These are phyloP conservation scores for Zalophus californianus DNA, from an alignment of 2,797 vertebrate species.

Conservation along the genomic window DNA sequence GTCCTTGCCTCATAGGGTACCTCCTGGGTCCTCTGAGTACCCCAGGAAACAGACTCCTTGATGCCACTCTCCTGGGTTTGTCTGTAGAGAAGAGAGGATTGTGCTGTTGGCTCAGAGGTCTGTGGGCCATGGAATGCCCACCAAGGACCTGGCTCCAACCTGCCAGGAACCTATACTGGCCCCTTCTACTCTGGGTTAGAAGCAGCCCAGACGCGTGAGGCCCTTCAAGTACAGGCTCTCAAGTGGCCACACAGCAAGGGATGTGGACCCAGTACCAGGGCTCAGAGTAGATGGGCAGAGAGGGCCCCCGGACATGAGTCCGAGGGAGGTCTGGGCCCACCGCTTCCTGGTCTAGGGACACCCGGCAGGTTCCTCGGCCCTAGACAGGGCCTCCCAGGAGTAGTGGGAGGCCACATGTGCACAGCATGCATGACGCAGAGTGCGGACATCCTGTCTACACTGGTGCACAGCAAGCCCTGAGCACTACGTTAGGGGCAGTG, in stretches of 20 bases:
- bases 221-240: no score
- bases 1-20: no score
- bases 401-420: fast-evolving
- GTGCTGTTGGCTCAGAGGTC: no score
- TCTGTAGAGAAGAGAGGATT: no score
- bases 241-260: not conserved
- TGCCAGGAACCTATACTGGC: not conserved
- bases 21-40: no score
- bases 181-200: no score
- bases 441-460: not conserved
- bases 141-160: no score
- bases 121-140: no score
- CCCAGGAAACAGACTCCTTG: no score
- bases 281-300: not conserved
- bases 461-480: not conserved
- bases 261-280: fast-evolving
- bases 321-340: not conserved
- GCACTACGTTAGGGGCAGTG: fast-evolving
- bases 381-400: not conserved
- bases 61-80: no score
- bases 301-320: not conserved
- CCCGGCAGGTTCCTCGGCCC: not conserved
- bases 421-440: fast-evolving
- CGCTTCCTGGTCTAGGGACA: not conserved
- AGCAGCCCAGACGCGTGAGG: not conserved